Base-by-base conservation (phyloP, 2,113 vertebrate genomes). In the Cebus imitator region DNA sequence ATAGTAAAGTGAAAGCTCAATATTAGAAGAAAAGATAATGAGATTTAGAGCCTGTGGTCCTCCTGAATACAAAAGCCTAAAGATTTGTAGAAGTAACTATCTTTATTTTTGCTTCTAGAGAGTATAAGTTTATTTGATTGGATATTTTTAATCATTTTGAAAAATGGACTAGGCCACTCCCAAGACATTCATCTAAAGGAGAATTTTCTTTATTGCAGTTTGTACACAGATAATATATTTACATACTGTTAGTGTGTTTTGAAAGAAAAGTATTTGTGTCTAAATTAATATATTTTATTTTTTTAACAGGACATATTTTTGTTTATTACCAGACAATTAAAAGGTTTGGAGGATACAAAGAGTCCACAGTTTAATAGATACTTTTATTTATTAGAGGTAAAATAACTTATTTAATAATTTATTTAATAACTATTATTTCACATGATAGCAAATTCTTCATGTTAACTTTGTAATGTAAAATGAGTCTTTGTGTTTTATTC, bases 361-460 rank as follows among this genome's bases (percentile, higher is more conserved):
- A 99, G 99, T 98, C 99, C 99, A 40, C 99, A 99, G 94, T 99
- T 99, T 99, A 99, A 99, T 99, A 99, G 99, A 99, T 99, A 99
- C 98, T 99, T 99, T 98, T 99, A 99, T 98, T 99, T 99, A 97
- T 98, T 99, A 99, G 99, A 99, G 99, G 99, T 99, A 98, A 99
- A 82, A 21, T 87, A 75, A 50, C 57, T 93, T 87, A 78, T 87
- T 97, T 88, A 92, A 93, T 89, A 93, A 81, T 72, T 94, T 87
- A 79, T 88, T 97, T 89, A 92, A 93, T 87, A 93, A 82, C 75
- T 90, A 64, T 43, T 97, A 9, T 97, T 91, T 61, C 4, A 50
- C 30, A 3, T 93, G 58, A 45, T 91, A 85, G 35, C 21, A 93
- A 70, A 93, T 96, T 94, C 32, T 89, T 78, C 83, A 11, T 91